Conservation (phyloP, 2,797 vertebrate genomes). For the Myotis planiceps region DNA sequence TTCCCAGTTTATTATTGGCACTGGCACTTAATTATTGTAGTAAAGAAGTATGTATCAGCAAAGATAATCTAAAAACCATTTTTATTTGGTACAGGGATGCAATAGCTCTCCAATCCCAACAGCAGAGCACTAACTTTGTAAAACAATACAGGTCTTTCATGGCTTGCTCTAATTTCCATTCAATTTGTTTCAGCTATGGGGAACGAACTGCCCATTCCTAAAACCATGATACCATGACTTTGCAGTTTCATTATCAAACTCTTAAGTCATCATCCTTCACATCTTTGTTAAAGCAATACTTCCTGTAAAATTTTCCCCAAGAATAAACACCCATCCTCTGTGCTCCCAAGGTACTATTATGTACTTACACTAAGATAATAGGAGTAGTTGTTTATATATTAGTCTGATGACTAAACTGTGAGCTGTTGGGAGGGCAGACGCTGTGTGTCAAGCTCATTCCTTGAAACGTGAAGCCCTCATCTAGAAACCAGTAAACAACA, state of each 20-base stretch:
- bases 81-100: neutral
- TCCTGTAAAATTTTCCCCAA: neutral
- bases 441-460: neutral
- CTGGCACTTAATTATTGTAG: neutral
- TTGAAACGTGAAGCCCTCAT: neutral
- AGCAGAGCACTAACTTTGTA: conserved; percentile 22
- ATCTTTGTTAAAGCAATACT: neutral
- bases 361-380: neutral
- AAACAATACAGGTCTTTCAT: neutral
- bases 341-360: neutral
- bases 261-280: neutral
- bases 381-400: neutral
- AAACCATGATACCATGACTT: conserved; percentile 6
- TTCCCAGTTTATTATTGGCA: neutral
- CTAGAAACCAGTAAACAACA: neutral
- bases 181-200: neutral
- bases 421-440: neutral
- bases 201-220: neutral
- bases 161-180: neutral
- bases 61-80: conserved; percentile 34
- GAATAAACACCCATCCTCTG: neutral
- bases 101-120: neutral
- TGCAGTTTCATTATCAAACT: conserved; percentile 34
- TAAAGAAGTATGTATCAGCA: conserved; percentile 25
- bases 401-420: conserved; percentile 15